Evolutionary conservation across 2,797 vertebrate genomes (phyloP), one percentile per base, ranked within the genome.

Genomic region (Sebastes cheni): DNA sequence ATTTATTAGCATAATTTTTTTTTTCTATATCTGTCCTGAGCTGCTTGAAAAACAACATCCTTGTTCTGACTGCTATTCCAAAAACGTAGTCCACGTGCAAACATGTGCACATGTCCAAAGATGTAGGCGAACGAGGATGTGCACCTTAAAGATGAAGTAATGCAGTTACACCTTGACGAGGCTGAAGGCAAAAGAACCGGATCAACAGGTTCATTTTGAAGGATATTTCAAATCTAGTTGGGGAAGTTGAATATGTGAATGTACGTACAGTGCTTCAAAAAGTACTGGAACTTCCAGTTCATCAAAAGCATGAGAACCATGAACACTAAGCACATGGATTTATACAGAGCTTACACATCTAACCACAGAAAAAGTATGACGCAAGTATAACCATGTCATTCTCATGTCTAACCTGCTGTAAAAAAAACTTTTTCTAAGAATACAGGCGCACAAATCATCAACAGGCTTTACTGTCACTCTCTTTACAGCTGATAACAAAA

Each of bases 401-500:
- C 32, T 72, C 12, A 27, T n/a, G 29, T 75, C 46, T 64, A 14
- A 65, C 62, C 25, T 59, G 29, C 22, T 9, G 3, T 18, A 46
- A 5, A 30, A 66, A 58, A 72, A 29, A 8, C 42, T 25, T 23
- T 54, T 54, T 54, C 16, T 46, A 18, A 52, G 59, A 84, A 75
- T 4, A 67, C 11, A 22, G 50, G 42, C 25, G 36, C 25, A 75
- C 67, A 81, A 90, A 87, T 89, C 68, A 86, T 84, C 52, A n/a
- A 80, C 85, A 69, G 65, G 72, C 54, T 83, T 34, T 64, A 69
- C 56, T 30, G 80, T 20, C 3, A 20, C 52, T 69, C 52, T 54
- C 18, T 80, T 78, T 80, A 62, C 39, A 77, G 77, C 34, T 61
- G 72, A 79, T 62, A 84, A 67, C 30, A 79, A 84, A 75, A 81